Evolutionary conservation across 1,140 invertebrate genomes (phyloP), one percentile per base, ranked within the genome.

Genomic region (Lordiphosa clarofinis): DNA sequence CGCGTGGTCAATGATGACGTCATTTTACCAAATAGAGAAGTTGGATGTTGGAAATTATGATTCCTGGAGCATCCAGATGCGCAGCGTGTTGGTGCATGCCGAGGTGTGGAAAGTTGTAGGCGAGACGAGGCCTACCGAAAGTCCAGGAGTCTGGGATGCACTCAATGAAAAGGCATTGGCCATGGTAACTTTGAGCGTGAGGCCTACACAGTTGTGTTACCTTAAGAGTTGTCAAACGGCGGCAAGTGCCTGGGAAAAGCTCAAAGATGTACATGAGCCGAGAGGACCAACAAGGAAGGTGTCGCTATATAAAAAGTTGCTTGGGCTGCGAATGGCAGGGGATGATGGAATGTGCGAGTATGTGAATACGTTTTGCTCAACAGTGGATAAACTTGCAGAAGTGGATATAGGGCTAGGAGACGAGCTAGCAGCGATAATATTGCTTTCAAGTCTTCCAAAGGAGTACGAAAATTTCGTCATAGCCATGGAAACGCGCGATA

Each of bases 361-460:
- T 24, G 1, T 44, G 9, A 44, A 44, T 44, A n/a, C 21, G 15
- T 21, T 44, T n/a, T 44, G 19, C 9, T 24, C 42, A 44, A 24
- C n/a, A 6, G 15, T 44, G 15, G 42, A 44, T 10, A 10, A 44
- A 8, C 21, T 21, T 21, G 21, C 21, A 21, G 21, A 21, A 21
- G 21, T 21, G 21, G 21, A 21, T 21, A 21, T 4, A 4, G 0
- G 4, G 21, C 21, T 21, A 21, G 21, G 21, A 21, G 21, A 21
- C 21, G 21, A 21, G 21, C 21, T 21, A 21, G 21, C 21, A 2
- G 21, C 21, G 3, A 21, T 21, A 21, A 21, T 21, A 21, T 21
- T 21, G 21, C 21, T 21, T 21, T 21, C 21, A 21, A 37, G 36
- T 37, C 12, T 9, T n/a, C 4, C 36, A 37, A 37, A 21, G 21